Conservation (phyloP, 2,888 invertebrate genomes). For the Philereme transversata region DNA sequence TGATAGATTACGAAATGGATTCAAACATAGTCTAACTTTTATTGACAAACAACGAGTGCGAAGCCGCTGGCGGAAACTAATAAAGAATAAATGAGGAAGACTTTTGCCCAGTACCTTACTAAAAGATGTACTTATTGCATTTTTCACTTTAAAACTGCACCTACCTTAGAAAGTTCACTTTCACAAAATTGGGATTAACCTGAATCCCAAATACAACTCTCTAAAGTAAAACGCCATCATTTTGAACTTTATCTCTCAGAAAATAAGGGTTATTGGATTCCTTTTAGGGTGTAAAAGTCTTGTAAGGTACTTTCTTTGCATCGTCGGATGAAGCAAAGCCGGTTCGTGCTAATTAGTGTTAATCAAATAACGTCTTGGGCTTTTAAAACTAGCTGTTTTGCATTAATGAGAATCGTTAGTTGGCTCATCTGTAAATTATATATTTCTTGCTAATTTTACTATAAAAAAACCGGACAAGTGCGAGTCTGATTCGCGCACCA, state of each 20-base stretch:
- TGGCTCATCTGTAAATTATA: conserved; percentile 11
- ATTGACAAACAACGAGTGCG: no score
- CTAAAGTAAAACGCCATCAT: conserved; percentile 14
- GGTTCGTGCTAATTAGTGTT: conserved; percentile 79
- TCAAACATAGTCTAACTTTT: no score
- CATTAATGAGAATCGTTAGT: conserved; percentile 45
- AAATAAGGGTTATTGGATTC: conserved; percentile 34
- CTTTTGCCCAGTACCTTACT: no score
- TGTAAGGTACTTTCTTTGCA: conserved; percentile 60
- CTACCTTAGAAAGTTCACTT: conserved; percentile 63
- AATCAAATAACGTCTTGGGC: conserved; percentile 78
- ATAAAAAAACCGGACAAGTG: background rate
- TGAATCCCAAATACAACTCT: conserved; percentile 9
- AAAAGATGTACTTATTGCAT: no score
- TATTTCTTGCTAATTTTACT: conserved; percentile 2
- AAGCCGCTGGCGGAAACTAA: no score
- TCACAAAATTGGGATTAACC: conserved; percentile 60
- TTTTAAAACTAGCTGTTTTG: conserved; percentile 60
- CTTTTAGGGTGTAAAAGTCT: conserved; percentile 6
- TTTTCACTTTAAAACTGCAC: conserved; percentile 32
- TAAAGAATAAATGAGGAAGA: no score
- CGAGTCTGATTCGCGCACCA: background rate
- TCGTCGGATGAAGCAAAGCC: conserved; percentile 61
- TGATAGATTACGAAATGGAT: no score
- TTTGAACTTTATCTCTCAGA: conserved; percentile 37